These are phyloP conservation scores for Deroplatys truncata DNA, from an alignment of 2,888 invertebrate species.

Conservation along the genomic window DNA sequence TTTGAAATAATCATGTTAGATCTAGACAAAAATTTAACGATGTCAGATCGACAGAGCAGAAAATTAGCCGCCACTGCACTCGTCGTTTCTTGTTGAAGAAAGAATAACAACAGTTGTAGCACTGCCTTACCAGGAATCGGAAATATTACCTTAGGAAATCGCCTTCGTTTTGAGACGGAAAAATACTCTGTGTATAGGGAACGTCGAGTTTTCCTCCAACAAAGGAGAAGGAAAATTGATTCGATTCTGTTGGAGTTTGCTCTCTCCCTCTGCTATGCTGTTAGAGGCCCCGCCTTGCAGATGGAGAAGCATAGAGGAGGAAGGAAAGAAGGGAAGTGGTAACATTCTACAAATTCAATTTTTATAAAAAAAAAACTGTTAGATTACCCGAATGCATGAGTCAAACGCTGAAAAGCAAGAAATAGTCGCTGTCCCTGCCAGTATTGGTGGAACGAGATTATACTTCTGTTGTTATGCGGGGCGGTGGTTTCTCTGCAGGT, in stretches of 20 bases:
- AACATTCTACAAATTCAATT: constrained; percentile 25
- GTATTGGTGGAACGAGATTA: neutral
- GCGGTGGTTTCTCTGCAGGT: neutral
- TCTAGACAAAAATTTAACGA: neutral
- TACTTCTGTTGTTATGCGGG: neutral
- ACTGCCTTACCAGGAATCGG: neutral
- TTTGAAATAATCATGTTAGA: no score
- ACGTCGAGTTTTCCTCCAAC: neutral
- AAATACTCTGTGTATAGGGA: neutral
- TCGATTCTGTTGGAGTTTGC: constrained; percentile 23
- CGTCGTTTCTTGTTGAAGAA: constrained; percentile 4
- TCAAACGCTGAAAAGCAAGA: neutral
- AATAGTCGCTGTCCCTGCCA: neutral
- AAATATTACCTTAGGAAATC: constrained; percentile 17
- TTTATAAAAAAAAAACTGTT: constrained; percentile 13
- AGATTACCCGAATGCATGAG: constrained; percentile 21
- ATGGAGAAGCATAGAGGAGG: neutral
- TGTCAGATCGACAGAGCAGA: neutral
- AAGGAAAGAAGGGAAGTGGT: neutral
- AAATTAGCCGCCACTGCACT: neutral
- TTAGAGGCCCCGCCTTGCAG: neutral
- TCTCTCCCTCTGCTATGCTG: neutral
- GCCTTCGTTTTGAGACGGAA: constrained; percentile 1
- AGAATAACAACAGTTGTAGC: neutral
- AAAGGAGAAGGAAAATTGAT: constrained; percentile 28